Percentiles rank a stretch among this genome's conserved stretches.
phyloP scores from a whole-genome alignment of 2,797 vertebrate genomes.

The Calcarius lapponicus region DNA sequence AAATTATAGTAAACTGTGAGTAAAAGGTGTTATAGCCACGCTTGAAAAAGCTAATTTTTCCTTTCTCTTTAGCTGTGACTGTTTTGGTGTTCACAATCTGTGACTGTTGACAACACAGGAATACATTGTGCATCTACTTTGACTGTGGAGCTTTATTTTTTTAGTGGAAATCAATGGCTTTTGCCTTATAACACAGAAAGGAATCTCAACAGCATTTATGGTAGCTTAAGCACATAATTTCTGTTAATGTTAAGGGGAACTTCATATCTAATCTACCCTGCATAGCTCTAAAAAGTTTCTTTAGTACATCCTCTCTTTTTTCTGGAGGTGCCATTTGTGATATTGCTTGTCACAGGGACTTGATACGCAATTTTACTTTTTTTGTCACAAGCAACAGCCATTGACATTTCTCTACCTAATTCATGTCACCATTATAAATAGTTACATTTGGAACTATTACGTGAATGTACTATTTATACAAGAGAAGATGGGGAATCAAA shows the following conservation, averaged over 20 bases:
- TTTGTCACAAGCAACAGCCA: neutral
- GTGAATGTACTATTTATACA: slow-evolving; percentile 8
- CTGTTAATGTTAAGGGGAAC: slow-evolving; percentile 4
- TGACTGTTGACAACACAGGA: neutral
- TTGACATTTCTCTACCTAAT: slow-evolving; percentile 36
- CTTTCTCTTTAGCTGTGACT: neutral
- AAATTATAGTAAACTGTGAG: neutral
- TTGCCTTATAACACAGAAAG: neutral
- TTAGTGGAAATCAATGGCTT: neutral
- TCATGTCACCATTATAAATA: slow-evolving; percentile 15
- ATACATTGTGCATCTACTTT: neutral
- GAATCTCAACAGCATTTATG: neutral
- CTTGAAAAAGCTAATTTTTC: neutral
- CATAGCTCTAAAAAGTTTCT: neutral
- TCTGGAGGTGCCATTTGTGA: slow-evolving; percentile 30
- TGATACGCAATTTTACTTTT: neutral
- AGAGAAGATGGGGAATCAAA: neutral
- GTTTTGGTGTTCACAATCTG: neutral
- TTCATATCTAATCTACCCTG: neutral
- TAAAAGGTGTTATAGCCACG: neutral
- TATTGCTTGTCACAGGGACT: slow-evolving; percentile 2
- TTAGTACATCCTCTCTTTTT: neutral
- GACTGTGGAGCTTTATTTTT: neutral
- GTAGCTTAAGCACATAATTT: neutral
- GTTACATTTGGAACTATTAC: slow-evolving; percentile 25